These are phyloP conservation scores for Drosophila erecta DNA, from an alignment of 1,140 invertebrate species.

Conservation along the genomic window DNA sequence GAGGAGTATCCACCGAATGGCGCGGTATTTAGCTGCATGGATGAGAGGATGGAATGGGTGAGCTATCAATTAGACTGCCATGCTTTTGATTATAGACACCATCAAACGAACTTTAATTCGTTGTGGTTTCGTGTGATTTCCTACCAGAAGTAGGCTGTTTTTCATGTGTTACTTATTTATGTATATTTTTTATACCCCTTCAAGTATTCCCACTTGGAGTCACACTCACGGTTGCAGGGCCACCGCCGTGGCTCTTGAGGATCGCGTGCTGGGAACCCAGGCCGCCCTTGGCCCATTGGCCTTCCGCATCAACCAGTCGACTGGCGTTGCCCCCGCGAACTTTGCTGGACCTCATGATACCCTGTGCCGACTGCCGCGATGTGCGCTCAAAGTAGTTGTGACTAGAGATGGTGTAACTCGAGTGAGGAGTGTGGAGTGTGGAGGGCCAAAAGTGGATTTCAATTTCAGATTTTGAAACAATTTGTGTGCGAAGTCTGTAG, in stretches of 20 bases:
- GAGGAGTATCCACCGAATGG: constrained; percentile 29
- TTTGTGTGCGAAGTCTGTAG: constrained; percentile 14
- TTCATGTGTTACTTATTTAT: too few species aligned
- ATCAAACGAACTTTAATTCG: too few species aligned
- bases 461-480: constrained; percentile 18
- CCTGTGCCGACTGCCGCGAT: not conserved
- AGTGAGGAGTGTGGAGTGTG: not conserved
- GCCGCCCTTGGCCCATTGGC: not conserved
- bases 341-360: constrained; percentile 38
- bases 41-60: too few species aligned
- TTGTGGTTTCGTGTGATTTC: too few species aligned
- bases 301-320: constrained; percentile 19
- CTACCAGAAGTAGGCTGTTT: too few species aligned
- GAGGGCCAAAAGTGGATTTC: not conserved
- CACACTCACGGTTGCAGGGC: not conserved
- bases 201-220: too few species aligned
- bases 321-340: constrained; percentile 14
- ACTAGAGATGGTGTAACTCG: not conserved
- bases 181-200: too few species aligned
- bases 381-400: not conserved
- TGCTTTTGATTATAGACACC: too few species aligned
- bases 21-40: constrained; percentile 29
- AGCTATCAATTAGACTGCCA: too few species aligned
- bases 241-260: not conserved
- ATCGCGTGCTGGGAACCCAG: not conserved